Conservation (phyloP, 2,888 invertebrate genomes). For the Cantharis rustica region DNA sequence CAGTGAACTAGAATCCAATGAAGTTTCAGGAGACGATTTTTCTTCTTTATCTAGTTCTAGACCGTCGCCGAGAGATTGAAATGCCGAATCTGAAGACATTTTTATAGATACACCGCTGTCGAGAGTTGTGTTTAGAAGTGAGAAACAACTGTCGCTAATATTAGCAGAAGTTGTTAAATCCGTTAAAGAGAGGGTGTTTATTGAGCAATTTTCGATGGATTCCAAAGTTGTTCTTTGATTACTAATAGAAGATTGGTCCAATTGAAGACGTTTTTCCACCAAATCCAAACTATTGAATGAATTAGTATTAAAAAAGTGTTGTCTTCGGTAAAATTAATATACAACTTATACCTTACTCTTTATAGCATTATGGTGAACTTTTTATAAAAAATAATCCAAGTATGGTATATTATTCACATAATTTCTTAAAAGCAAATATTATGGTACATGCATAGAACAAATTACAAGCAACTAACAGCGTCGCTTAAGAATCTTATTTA, state of each 20-base stretch:
- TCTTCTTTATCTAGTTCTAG: constrained; percentile 52
- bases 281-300: constrained; percentile 40
- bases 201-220: constrained; percentile 28
- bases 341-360: background rate
- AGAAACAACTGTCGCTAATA: constrained; percentile 42
- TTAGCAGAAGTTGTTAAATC: constrained; percentile 51
- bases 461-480: constrained; percentile 13
- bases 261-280: constrained; percentile 38
- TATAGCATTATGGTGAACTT: background rate
- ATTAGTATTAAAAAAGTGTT: background rate
- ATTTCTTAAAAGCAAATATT: background rate
- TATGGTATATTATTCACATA: background rate
- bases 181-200: constrained; percentile 40
- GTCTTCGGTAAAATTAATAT: background rate
- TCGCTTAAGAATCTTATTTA: constrained; percentile 20
- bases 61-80: constrained; percentile 57
- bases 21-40: constrained; percentile 42
- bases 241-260: constrained; percentile 31
- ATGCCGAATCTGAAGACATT: constrained; percentile 62
- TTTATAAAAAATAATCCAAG: background rate
- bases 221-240: constrained; percentile 16
- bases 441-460: constrained; percentile 4
- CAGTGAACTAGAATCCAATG: constrained; percentile 41
- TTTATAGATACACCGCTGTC: constrained; percentile 60
- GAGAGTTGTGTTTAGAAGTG: constrained; percentile 58